These are phyloP conservation scores for Drosophila emarginata DNA, from an alignment of 2,888 invertebrate genomes.

Conservation along the genomic window DNA sequence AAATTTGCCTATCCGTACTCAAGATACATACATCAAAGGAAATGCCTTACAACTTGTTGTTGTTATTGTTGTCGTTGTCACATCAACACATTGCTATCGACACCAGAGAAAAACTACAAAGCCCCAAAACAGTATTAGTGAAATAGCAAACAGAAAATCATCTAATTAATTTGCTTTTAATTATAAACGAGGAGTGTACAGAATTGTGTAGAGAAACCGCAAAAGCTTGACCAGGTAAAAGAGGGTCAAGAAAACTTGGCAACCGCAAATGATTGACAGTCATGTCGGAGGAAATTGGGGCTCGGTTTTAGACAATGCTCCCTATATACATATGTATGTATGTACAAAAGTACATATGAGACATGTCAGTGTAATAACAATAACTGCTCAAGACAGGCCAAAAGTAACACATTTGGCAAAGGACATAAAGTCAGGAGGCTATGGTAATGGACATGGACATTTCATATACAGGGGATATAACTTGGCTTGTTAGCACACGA, in stretches of 20 bases:
- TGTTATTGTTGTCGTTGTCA: constrained; percentile 75
- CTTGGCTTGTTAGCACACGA: constrained; percentile 73
- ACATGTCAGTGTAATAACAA: constrained; percentile 70
- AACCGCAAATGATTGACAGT: constrained; percentile 69
- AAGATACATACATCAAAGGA: constrained; percentile 75
- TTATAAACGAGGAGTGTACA: constrained; percentile 53
- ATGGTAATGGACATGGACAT: constrained; percentile 39
- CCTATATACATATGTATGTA: constrained; percentile 36
- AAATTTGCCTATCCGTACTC: constrained; percentile 26
- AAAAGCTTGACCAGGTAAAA: constrained; percentile 63
- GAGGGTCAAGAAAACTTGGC: constrained; percentile 25
- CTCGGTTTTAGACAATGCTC: constrained; percentile 15
- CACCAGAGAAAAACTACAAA: constrained; percentile 43
- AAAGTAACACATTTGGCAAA: constrained; percentile 67
- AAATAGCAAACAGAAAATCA: constrained; percentile 30
- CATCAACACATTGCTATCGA: constrained; percentile 78
- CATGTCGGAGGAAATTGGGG: constrained; percentile 50
- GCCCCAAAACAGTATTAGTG: constrained; percentile 15
- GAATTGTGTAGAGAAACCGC: constrained; percentile 47
- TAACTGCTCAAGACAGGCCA: constrained; percentile 75
- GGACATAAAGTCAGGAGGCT: constrained; percentile 27
- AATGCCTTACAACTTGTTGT: constrained; percentile 35
- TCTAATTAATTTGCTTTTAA: constrained; percentile 75
- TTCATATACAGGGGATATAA: constrained; percentile 28
- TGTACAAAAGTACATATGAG: constrained; percentile 47